Percentiles rank a stretch among this genome's conserved stretches.
Evolutionary conservation across 2,113 vertebrate species (phyloP).

Genomic region (Pagrus major): DNA sequence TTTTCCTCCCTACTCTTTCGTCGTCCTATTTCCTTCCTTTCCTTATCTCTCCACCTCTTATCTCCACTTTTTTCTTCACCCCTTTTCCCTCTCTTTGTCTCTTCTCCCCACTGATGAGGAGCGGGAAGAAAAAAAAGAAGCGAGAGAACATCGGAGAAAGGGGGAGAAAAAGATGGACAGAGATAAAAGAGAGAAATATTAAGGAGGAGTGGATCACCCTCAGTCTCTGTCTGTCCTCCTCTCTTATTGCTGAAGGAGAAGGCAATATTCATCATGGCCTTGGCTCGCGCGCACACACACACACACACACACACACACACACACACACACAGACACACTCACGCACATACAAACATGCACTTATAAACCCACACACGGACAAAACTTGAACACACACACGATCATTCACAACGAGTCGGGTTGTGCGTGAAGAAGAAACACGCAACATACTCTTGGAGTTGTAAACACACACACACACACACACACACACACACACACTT

Average conservation of each 20-base stretch:
- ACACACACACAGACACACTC: not conserved
- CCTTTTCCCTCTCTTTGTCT: not conserved
- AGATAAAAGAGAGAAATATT: constrained; percentile 29
- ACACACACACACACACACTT: constrained; percentile 10
- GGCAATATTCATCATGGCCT: constrained; percentile 59
- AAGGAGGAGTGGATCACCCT: constrained; percentile 47
- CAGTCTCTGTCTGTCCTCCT: constrained; percentile 52
- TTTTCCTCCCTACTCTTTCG: not conserved
- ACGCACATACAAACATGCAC: not conserved
- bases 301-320: constrained; percentile 12
- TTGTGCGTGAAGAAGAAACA: constrained; percentile 4
- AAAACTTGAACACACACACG: not conserved
- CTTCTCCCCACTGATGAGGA: not conserved
- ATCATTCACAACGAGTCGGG: not conserved
- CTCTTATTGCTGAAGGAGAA: constrained; percentile 49
- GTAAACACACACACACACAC: not conserved
- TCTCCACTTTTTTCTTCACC: not conserved
- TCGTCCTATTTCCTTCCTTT: not conserved
- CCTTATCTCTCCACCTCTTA: not conserved
- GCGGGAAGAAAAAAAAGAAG: not conserved
- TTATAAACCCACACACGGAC: not conserved
- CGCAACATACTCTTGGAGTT: too few species aligned
- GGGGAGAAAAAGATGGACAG: not conserved
- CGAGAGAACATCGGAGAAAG: not conserved
- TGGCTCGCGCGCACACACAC: constrained; percentile 14